Evolutionary conservation across 2,797 vertebrate genomes (phyloP), one percentile per base, ranked within the genome.

Genomic region (Rhadinocentrus ornatus): DNA sequence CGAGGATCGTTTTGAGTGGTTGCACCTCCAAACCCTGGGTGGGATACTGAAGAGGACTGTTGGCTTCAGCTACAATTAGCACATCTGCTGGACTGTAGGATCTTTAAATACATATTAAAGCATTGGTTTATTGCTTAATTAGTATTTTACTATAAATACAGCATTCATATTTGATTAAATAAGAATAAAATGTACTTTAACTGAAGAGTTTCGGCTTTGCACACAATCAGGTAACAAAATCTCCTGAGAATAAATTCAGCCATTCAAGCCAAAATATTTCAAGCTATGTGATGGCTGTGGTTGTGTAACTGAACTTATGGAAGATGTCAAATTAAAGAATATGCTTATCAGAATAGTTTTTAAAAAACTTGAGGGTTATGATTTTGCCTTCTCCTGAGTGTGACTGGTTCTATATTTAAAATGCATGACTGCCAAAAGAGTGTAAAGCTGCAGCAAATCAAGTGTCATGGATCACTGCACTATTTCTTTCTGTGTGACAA

Each of bases 31-130:
- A 93, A 0, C 97, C 97, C 79, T 97, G 96, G 4, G 91, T 91
- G 0, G 97, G 97, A 73, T 95, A 98, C 78, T 97, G 95, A 62
- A 98, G 92, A 16, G 97, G 97, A 75, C 83, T 97, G 85, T 96
- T 96, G 72, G 96, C 95, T 34, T 94, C 91, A 18, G 95, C 95
- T 44, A 97, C 76, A 39, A 97, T 93, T 13, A 96, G 91, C 2
- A 76, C 71, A 73, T 97, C 94, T 29, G 93, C 91, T 6, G 96
- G 91, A 34, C 80, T 92, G 68, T 88, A 92, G 39, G 89, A 91
- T 83, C 97, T 97, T 32, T 6, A 64, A 26, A n/a, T 67, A 61
- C 2, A 69, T 16, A 61, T 24, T 9, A 16, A 13, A 24, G 22
- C 12, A 39, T 16, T 46, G 20, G 3, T 44, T 44, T 20, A 44